Evolutionary conservation across 1,140 invertebrate genomes (phyloP).

Genomic region (Megathymus violae): DNA sequence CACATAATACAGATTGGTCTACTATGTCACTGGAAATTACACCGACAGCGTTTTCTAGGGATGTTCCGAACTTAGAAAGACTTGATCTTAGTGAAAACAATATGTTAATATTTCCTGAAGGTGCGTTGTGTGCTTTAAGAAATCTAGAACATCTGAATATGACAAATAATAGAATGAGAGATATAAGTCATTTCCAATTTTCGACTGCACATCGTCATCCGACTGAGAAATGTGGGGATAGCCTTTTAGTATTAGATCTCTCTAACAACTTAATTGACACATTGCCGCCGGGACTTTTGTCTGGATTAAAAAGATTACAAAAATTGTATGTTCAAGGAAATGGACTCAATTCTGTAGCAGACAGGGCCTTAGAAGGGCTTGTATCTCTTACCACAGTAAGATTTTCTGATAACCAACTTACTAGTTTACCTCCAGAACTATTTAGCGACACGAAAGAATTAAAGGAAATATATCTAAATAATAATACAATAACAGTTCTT

Average conservation of each 20-base stretch:
- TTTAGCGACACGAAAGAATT: constrained; percentile 92
- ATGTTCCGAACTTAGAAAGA: constrained; percentile 89
- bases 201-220: constrained; percentile 85
- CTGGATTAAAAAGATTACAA: constrained; percentile 87
- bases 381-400: constrained; percentile 89
- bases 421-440: constrained; percentile 91
- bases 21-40: constrained; percentile 92
- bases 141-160: constrained; percentile 91
- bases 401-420: constrained; percentile 92
- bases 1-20: constrained; percentile 95
- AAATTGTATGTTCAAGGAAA: constrained; percentile 88
- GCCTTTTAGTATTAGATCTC: constrained; percentile 90
- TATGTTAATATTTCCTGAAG: constrained; percentile 93
- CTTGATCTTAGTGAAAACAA: constrained; percentile 95
- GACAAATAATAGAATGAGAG: constrained; percentile 91
- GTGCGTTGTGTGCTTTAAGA: constrained; percentile 91
- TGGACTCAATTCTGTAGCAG: constrained; percentile 90
- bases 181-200: constrained; percentile 91
- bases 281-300: constrained; percentile 90
- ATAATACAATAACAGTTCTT: constrained; percentile 94
- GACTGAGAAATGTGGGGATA: constrained; percentile 88
- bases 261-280: constrained; percentile 93
- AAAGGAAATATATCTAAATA: constrained; percentile 92
- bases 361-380: constrained; percentile 92
- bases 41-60: constrained; percentile 89